Conservation (phyloP, 2,888 invertebrate species). For the Osedax frankpressi region DNA sequence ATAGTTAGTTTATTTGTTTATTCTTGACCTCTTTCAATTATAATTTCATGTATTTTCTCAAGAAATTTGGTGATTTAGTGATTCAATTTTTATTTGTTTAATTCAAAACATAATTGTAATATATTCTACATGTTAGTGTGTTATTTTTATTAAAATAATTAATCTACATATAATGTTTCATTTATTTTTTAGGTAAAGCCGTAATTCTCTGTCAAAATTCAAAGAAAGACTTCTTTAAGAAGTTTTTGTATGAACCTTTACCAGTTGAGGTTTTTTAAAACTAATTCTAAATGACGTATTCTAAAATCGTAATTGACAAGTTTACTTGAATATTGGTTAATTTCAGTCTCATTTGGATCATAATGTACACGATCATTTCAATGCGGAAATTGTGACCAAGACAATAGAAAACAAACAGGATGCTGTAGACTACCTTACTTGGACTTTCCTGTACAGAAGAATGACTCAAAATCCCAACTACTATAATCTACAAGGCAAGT, state of each 20-base stretch:
- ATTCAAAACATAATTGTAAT: no score
- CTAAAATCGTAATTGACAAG: no score
- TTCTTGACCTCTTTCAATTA: neutral
- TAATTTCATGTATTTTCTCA: no score
- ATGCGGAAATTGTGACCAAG: conserved; percentile 98
- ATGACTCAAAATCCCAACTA: conserved; percentile 99
- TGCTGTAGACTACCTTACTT: conserved; percentile 95
- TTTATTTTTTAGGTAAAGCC: conserved; percentile 53
- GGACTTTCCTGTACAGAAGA: conserved; percentile 92
- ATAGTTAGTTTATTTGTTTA: conserved; percentile 53
- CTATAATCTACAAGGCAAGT: conserved; percentile 70
- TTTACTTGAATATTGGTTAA: neutral
- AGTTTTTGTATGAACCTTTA: conserved; percentile 87
- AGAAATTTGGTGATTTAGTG: no score
- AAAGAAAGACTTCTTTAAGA: conserved; percentile 96
- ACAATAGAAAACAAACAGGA: conserved; percentile 99
- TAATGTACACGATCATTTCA: conserved; percentile 94
- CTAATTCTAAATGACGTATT: no score
- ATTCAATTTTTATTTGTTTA: no score
- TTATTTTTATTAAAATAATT: no score
- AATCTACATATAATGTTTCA: no score
- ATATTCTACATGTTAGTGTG: no score
- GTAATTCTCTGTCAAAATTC: conserved; percentile 91
- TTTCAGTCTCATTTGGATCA: conserved; percentile 84
- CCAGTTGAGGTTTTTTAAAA: conserved; percentile 72